Evolutionary conservation across 2,888 invertebrate species (phyloP), one percentile per base, ranked within the genome.

Genomic region (Pemphredon lugubris): DNA sequence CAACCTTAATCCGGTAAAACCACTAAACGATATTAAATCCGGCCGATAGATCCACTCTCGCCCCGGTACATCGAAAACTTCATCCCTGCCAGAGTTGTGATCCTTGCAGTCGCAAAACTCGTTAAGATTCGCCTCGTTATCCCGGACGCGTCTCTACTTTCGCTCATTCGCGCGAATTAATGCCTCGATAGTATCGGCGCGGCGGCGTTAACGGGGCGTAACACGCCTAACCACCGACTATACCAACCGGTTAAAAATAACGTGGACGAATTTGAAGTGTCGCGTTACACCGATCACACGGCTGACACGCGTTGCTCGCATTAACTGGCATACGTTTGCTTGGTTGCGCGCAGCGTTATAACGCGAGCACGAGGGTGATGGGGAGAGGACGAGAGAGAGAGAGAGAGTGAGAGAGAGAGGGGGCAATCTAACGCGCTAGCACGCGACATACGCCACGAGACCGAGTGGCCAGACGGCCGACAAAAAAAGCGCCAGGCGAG

Each of bases 91-190:
- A 34, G 18, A 11, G 30, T 34, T 30, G 14, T n/a, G 54, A 61
- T 53, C 58, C 47, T 42, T 39, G 44, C 63, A 54, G 66, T 66
- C 67, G 73, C 65, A 75, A 50, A 74, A 79, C 63, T 64, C 76
- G 63, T 81, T 80, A 79, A 76, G 72, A 79, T 74, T 67, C 53
- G 73, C 47, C 77, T 79, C 72, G 75, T 78, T 78, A 78, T 75
- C 66, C 69, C 53, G 18, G 42, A 13, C 51, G 42, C 59, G 59
- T 30, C 45, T 13, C 50, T 64, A 5, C 26, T 26, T 7, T 30
- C 44, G 23, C 75, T 82, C 77, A 81, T 81, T 80, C 65, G 65
- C 60, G 60, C 73, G 73, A 80, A 82, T 83, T 83, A 79, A 82
- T 77, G 78, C 64, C 73, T 48, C 79, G 77, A 77, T 80, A 80